Conservation (phyloP, 2,113 vertebrate genomes). For the Bufo bufo region DNA sequence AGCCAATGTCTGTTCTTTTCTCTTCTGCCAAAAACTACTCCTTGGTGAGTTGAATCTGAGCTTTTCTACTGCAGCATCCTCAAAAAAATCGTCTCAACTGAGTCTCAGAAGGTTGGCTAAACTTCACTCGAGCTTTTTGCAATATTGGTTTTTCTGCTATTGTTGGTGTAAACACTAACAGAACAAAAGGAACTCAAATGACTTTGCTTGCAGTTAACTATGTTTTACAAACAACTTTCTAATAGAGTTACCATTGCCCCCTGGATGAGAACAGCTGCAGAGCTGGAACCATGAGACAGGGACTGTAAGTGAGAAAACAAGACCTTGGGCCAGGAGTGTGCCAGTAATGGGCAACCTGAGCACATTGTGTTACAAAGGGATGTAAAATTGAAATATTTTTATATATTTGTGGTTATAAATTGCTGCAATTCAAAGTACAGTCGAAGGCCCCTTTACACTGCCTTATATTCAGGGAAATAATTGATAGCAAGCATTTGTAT, state of each 20-base stretch:
- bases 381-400: background rate
- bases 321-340: background rate
- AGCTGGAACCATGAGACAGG: background rate
- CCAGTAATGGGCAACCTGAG: background rate
- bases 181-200: constrained; percentile 36
- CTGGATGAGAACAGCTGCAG: constrained; percentile 2
- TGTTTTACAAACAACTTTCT: constrained; percentile 43
- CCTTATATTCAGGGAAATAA: too few relatives aligned
- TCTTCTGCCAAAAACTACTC: constrained; percentile 47
- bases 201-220: constrained; percentile 38
- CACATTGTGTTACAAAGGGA: background rate
- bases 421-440: too few relatives aligned
- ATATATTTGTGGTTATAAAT: background rate
- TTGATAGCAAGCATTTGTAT: too few relatives aligned
- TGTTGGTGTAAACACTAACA: constrained; percentile 24
- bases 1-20: constrained; percentile 47
- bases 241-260: constrained; percentile 20
- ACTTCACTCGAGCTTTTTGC: constrained; percentile 37
- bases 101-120: constrained; percentile 43
- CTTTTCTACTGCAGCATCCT: constrained; percentile 38
- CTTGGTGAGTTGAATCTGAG: constrained; percentile 52
- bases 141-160: constrained; percentile 43
- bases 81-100: constrained; percentile 35
- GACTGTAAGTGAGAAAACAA: background rate
- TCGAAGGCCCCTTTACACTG: too few relatives aligned